Base-by-base conservation (phyloP, 2,888 invertebrate species). In the Microdon myrmicae region DNA sequence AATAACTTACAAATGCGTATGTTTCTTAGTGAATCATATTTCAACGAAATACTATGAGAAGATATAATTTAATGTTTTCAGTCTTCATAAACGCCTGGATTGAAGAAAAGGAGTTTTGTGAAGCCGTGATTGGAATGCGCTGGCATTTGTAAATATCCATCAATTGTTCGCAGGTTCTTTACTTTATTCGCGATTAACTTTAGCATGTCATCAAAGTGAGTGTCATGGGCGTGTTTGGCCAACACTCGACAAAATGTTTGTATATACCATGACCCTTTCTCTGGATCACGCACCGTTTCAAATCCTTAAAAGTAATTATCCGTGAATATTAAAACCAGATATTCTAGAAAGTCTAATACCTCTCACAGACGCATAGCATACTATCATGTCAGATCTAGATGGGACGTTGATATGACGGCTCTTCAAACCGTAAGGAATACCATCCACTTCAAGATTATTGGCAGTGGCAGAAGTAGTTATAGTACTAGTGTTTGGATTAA, bases 251-350 rank as follows among this genome's bases (percentile, higher is more conserved):
- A 89, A 70, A 90, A 79, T 61, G 82, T 82, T 75, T 87, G 85
- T 70, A 90, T 86, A 78, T 87, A 90, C 89, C 88, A 89, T 29
- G 88, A 86, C 13, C 90, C 90, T 4, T 70, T 69, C 16, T 75
- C 66, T 3, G 75, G 71, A 78, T 88, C 85, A 49, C 90, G 83
- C 72, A 84, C 82, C 1, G 89, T 68, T 51, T 71, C 70, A 48
- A 67, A 74, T 0, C 77, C 69, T 68, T 12, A 5, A 5, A 9
- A 16, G 20, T 34, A 45, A 47, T 49, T 26, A 10, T 34, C 8
- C 22, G 17, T 14, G 25, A 35, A 16, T 9, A 14, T 31, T 44
- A 6, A 35, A 17, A n/a, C n/a, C 4, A 9, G 3, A 4, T 20
- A 10, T 25, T 17, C 8, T 1, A 16, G 5, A 16, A 12, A n/a